Base-by-base conservation (phyloP, 2,113 vertebrate genomes). In the Bolborhynchus lineola region DNA sequence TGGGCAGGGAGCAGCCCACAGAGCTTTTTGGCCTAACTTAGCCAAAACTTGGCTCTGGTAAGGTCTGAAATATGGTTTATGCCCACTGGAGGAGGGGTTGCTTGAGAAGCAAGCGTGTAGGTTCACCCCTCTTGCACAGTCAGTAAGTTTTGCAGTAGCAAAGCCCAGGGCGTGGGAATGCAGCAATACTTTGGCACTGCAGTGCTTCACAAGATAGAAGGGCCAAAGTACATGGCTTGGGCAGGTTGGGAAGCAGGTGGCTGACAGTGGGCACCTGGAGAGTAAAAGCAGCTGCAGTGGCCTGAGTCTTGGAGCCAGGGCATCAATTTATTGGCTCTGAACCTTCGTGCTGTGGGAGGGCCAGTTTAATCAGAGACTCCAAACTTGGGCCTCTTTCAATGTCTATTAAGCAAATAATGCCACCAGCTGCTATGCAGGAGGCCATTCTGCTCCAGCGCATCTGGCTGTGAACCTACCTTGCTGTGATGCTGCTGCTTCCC, bases 181-280 rank as follows among this genome's bases (percentile, higher is more conserved):
- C 25, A 62, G 57, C 7, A 35, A 24, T 25, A 2, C 18, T 49
- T 70, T 11, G 24, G 26, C 2, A 59, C 68, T 64, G 42, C 39
- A 60, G 55, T 11, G 15, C 33, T 84, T 42, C 23, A 47, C 0
- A 1, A 28, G 57, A 18, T 6, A 52, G 23, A 46, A 37, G 23
- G 25, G 35, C 52, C 81, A 3, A 71, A 71, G 69, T 35, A 8
- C 41, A 11, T 0, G 1, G 55, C 18, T 50, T 0, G 0, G 37
- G 13, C 10, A 71, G 13, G 35, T 33, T 42, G n/a, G 42, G 47
- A 68, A 78, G 71, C 0, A 0, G 7, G n/a, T 14, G 24, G 25
- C 47, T 44, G 8, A 21, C 24, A 24, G 25, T 0, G 0, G 60
- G 8, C 28, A 85, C 20, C 37, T 14, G 25, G 57, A 52, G 44